Percentiles rank a stretch among this genome's conserved stretches.
phyloP scores from a whole-genome alignment of 2,113 vertebrate species.

The Macquaria ambigua region DNA sequence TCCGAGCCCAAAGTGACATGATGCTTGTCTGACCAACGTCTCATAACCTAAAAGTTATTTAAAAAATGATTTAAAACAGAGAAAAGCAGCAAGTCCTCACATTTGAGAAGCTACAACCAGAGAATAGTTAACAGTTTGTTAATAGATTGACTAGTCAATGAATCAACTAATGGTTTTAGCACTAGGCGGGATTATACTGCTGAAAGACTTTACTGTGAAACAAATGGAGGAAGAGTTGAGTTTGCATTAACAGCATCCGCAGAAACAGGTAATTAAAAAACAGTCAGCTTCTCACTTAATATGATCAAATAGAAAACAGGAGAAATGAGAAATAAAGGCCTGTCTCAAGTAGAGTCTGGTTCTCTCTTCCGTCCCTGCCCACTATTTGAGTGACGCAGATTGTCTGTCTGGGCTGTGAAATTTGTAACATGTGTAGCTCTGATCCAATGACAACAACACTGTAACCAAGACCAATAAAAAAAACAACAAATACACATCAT shows the following conservation, averaged over 20 bases:
- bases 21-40: not conserved
- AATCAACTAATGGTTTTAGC: not conserved
- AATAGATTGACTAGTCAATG: not conserved
- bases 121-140: not conserved
- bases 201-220: not conserved
- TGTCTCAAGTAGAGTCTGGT: not conserved
- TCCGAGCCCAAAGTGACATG: not conserved
- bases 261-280: no score
- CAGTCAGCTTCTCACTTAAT: not conserved
- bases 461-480: not conserved
- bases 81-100: not conserved
- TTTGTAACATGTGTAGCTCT: not conserved
- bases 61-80: not conserved
- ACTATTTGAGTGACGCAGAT: not conserved
- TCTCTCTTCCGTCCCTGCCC: not conserved
- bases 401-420: not conserved
- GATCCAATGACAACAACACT: conserved; percentile 10
- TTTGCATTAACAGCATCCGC: not conserved
- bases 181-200: no score
- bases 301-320: not conserved
- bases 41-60: not conserved
- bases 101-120: not conserved
- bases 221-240: not conserved
- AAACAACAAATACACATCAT: conserved; percentile 31
- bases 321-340: not conserved